These are phyloP conservation scores for Porphyrio hochstetteri DNA, from an alignment of 2,113 vertebrate species.

Conservation along the genomic window DNA sequence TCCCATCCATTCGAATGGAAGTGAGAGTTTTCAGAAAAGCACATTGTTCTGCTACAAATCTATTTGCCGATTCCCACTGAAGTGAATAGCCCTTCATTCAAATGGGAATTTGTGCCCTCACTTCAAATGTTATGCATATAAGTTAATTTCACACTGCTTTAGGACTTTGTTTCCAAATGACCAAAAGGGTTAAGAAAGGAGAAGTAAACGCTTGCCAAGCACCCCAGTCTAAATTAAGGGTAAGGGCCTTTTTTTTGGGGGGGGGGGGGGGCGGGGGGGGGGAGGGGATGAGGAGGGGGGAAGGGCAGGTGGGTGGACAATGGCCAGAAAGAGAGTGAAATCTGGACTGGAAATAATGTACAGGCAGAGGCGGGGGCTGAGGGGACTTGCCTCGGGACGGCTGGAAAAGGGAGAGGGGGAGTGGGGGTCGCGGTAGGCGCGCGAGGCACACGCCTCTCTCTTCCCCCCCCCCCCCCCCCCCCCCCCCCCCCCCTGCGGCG, in stretches of 20 bases:
- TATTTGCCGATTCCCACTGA: conserved; percentile 57
- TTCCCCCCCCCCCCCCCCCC: too few species aligned
- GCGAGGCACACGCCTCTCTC: too few species aligned
- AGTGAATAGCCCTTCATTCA: conserved; percentile 64
- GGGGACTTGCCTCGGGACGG: too few species aligned
- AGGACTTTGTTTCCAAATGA: conserved; percentile 49
- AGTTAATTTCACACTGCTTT: conserved; percentile 63
- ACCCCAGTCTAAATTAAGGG: neutral
- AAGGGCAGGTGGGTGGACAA: neutral
- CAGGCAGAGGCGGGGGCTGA: too few species aligned
- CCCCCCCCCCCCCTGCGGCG: too few species aligned
- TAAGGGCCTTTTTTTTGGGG: neutral
- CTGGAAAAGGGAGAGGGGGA: too few species aligned
- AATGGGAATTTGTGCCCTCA: neutral
- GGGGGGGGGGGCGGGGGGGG: too few species aligned
- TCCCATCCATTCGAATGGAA: neutral
- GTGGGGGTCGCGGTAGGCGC: too few species aligned
- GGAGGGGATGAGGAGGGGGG: neutral
- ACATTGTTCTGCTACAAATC: conserved; percentile 46
- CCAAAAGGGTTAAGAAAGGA: conserved; percentile 24
- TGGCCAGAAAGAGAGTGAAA: neutral
- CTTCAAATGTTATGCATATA: conserved; percentile 58
- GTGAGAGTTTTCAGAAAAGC: conserved; percentile 12
- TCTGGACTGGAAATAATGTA: neutral
- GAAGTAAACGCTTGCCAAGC: conserved; percentile 24